A percentile compares a stretch with the other conserved stretches of the same genome.
Evolutionary conservation across 2,113 vertebrate species (phyloP).

Genomic region (Cepphus grylle): DNA sequence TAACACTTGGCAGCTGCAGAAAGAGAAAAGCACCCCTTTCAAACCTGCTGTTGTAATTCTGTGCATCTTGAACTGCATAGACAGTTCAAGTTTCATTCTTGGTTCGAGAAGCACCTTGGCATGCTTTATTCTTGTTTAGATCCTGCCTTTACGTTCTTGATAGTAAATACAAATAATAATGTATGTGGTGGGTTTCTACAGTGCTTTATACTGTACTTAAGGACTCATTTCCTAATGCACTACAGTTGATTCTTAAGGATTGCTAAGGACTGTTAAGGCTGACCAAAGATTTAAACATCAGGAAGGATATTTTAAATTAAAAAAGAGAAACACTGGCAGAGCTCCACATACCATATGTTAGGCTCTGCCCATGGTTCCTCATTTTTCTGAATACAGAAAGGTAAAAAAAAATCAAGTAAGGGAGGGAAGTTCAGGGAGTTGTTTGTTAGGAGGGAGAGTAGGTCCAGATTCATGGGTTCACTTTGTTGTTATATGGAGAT

Average conservation of each 20-base stretch:
- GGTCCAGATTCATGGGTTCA: not conserved
- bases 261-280: not conserved
- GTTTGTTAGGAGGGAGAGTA: not conserved
- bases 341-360: not conserved
- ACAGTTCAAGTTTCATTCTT: not conserved
- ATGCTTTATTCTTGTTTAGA: not conserved
- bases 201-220: not conserved
- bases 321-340: not conserved
- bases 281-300: conserved; percentile 6
- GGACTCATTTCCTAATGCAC: not conserved
- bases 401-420: not conserved
- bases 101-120: not conserved
- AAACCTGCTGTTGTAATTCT: not conserved
- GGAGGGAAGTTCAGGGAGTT: not conserved
- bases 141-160: not conserved
- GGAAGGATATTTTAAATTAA: conserved; percentile 5
- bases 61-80: not conserved
- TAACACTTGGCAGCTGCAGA: not conserved
- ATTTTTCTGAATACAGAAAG: not conserved
- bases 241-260: not conserved
- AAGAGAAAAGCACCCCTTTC: not conserved
- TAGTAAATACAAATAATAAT: not conserved
- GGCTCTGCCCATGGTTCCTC: not conserved
- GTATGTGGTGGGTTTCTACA: not conserved
- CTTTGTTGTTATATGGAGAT: not conserved